Evolutionary conservation across 2,113 vertebrate species (phyloP).

Genomic region (Epinephelus cyanopodus): DNA sequence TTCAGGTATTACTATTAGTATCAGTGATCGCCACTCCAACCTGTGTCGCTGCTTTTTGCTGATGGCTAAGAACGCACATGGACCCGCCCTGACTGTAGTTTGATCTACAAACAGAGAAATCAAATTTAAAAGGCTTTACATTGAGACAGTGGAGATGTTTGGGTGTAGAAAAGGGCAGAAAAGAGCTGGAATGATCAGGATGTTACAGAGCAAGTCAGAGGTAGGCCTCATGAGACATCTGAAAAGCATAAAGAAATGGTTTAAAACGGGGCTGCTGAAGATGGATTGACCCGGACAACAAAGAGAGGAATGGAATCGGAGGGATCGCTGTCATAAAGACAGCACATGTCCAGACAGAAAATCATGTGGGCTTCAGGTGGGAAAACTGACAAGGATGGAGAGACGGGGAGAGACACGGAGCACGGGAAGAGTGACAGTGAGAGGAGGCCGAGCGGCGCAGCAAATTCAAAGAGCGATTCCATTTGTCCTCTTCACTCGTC

Average conservation of each 20-base stretch:
- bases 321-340: slow-evolving; percentile 22
- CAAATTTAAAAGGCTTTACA: neutral
- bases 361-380: slow-evolving; percentile 39
- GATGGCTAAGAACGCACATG: no score
- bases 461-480: slow-evolving; percentile 47
- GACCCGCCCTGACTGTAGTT: neutral
- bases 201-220: slow-evolving; percentile 18
- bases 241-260: slow-evolving; percentile 18
- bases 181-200: slow-evolving; percentile 4
- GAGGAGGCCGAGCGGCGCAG: slow-evolving; percentile 16
- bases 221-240: slow-evolving; percentile 6
- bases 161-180: neutral
- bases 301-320: slow-evolving; percentile 44
- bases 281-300: slow-evolving; percentile 35
- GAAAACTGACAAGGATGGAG: slow-evolving; percentile 52
- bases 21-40: no score
- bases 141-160: neutral
- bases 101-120: slow-evolving; percentile 2
- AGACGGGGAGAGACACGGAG: slow-evolving; percentile 19
- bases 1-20: no score
- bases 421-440: slow-evolving; percentile 17
- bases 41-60: no score
- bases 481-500: slow-evolving; percentile 60
- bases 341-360: slow-evolving; percentile 53
- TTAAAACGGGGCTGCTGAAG: slow-evolving; percentile 22